phyloP scores from a whole-genome alignment of 2,797 vertebrate genomes.

The Notoglanidium macrostoma region DNA sequence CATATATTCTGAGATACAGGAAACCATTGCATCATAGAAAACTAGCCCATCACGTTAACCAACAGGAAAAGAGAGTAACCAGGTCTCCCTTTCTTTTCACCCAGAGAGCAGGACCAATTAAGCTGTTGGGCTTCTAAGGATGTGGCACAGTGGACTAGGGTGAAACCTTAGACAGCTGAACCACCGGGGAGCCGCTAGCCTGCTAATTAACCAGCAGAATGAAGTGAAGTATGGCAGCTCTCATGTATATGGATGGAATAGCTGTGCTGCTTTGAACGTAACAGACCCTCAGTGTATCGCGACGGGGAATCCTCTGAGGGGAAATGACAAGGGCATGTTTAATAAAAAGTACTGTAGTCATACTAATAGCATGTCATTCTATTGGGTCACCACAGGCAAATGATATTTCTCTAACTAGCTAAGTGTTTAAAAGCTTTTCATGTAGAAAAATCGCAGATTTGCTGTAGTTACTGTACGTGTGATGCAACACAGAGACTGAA shows the following conservation, averaged over 20 bases:
- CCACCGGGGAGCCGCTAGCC: background rate
- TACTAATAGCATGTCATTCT: constrained; percentile 1
- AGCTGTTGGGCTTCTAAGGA: background rate
- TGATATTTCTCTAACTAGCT: background rate
- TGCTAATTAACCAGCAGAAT: constrained; percentile 22
- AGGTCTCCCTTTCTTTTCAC: constrained; percentile 3
- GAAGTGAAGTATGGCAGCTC: constrained; percentile 12
- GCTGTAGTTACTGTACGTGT: background rate
- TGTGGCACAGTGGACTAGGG: background rate
- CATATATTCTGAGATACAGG: background rate
- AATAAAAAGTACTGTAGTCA: constrained; percentile 6
- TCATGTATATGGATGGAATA: background rate
- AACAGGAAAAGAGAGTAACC: background rate
- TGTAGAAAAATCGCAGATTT: background rate
- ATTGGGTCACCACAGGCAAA: background rate
- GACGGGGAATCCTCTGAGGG: background rate
- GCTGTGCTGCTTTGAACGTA: background rate
- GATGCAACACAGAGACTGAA: background rate
- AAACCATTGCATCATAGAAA: background rate
- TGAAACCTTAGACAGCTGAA: constrained; percentile 28
- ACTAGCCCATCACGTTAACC: background rate
- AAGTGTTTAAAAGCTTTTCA: background rate
- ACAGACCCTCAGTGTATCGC: background rate
- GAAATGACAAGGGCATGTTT: constrained; percentile 14
- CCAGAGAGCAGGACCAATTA: constrained; percentile 17